Percentiles rank a stretch among this genome's conserved stretches.
phyloP scores from a whole-genome alignment of 2,113 vertebrate species.

The Grammatotria lemairii region DNA sequence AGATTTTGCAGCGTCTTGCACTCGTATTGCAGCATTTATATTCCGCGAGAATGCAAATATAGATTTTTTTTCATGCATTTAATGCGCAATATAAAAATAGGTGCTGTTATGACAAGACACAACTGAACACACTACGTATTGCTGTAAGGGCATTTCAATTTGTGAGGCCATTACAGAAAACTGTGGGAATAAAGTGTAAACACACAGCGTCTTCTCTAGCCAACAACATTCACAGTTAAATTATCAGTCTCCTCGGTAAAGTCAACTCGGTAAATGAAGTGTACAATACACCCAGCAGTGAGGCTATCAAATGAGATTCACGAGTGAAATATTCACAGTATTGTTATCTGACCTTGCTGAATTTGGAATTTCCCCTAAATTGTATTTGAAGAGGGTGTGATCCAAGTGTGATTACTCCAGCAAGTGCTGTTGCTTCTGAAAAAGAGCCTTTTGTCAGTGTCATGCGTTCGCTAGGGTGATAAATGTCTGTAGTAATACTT shows the following conservation, averaged over 20 bases:
- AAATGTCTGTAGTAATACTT: constrained; percentile 15
- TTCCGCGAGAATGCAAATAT: constrained; percentile 4
- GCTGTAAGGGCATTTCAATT: not conserved
- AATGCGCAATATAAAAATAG: not conserved
- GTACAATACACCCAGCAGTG: not conserved
- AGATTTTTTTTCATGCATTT: not conserved
- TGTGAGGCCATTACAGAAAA: not conserved
- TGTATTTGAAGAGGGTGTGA: not conserved
- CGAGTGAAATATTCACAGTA: not conserved
- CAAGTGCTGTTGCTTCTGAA: not conserved
- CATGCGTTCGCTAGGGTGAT: not conserved
- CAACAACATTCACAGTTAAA: not conserved
- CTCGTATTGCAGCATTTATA: constrained; percentile 19
- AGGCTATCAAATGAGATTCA: not conserved
- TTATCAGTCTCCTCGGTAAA: not conserved
- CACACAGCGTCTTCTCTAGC: not conserved
- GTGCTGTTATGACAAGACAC: not conserved
- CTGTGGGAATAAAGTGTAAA: not conserved
- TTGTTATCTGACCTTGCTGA: not conserved
- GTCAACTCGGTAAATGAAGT: not conserved
- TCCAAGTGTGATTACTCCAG: not conserved
- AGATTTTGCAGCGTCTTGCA: constrained; percentile 6
- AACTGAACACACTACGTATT: not conserved
- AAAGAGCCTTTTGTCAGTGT: constrained; percentile 1
- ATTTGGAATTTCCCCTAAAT: not conserved